Evolutionary conservation across 1,140 invertebrate species (phyloP), one percentile per base, ranked within the genome.

Genomic region (Macrotrachela quadricornifera): DNA sequence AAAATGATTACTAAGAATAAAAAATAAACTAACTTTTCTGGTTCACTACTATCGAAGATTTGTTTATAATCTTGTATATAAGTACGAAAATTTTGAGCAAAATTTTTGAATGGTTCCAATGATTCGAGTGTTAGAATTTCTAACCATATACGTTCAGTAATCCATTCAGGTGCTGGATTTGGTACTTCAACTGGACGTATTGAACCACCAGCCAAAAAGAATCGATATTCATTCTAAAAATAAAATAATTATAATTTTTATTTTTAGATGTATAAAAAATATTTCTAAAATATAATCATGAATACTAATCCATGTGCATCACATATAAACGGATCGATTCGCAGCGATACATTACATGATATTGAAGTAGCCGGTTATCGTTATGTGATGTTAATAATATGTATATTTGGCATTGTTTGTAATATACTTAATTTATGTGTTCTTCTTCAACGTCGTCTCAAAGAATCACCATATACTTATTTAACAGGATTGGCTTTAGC

Each of bases 81-180:
- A 46, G 67, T 63, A 48, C 63, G 60, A 54, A 71, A 70, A 37
- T 68, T 64, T 39, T 67, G 62, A 15, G 61, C 57, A 55, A 71
- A 64, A 10, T 57, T 51, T 12, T 55, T 53, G 60, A 67, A 70
- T 44, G 60, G 65, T 13, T 57, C 53, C 10, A 71, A 54, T n/a
- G 62, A 56, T 58, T 69, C 67, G 12, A 78, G 56, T 8, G 63
- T 69, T 10, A 68, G 60, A 41, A 71, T 64, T n/a, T 71, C 69
- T 54, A 58, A 61, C 70, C 70, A 71, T 0, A 65, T 65, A 37
- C 66, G 58, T 8, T 62, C 61, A 10, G 69, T 65, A 10, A 71
- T 56, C 70, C 70, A 71, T 21, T 70, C 63, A 1, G 71, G 61
- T 1, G 73, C 72, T 9, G 78, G 77, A 63, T 79, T 79, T 64